These are phyloP conservation scores for Spilosoma lubricipeda DNA, from an alignment of 2,888 invertebrate species.

Conservation along the genomic window DNA sequence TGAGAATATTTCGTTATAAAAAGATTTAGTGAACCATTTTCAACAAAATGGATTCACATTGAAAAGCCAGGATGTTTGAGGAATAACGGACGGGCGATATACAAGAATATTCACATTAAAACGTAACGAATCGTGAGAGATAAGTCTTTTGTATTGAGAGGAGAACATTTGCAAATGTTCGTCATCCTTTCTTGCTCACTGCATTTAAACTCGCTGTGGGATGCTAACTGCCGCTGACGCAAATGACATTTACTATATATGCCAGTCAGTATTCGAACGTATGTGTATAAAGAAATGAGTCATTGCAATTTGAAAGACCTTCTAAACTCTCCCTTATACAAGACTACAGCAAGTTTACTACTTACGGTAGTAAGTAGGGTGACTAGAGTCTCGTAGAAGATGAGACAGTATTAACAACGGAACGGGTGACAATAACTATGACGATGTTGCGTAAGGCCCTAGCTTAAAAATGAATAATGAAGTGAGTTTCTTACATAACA, in stretches of 20 bases:
- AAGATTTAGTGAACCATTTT: background rate
- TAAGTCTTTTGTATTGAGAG: slow-evolving; percentile 54
- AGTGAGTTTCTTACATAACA: background rate
- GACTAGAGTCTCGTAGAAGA: background rate
- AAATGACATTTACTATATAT: slow-evolving; percentile 27
- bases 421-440: background rate
- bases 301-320: background rate
- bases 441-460: background rate
- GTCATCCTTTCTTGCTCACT: slow-evolving; percentile 53
- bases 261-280: slow-evolving; percentile 14
- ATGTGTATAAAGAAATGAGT: slow-evolving; percentile 25
- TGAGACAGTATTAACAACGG: background rate
- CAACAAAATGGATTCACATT: slow-evolving; percentile 15
- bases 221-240: slow-evolving; percentile 36
- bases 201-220: slow-evolving; percentile 33
- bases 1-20: background rate
- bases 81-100: slow-evolving; percentile 1
- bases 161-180: slow-evolving; percentile 42
- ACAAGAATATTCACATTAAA: slow-evolving; percentile 50
- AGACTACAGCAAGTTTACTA: background rate
- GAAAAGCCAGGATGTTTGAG: slow-evolving; percentile 33
- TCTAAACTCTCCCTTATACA: background rate
- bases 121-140: slow-evolving; percentile 67
- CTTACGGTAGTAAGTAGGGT: background rate
- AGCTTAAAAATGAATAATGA: background rate